Evolutionary conservation across 2,797 vertebrate genomes (phyloP).

Genomic region (Ptychobarbus kaznakovi): DNA sequence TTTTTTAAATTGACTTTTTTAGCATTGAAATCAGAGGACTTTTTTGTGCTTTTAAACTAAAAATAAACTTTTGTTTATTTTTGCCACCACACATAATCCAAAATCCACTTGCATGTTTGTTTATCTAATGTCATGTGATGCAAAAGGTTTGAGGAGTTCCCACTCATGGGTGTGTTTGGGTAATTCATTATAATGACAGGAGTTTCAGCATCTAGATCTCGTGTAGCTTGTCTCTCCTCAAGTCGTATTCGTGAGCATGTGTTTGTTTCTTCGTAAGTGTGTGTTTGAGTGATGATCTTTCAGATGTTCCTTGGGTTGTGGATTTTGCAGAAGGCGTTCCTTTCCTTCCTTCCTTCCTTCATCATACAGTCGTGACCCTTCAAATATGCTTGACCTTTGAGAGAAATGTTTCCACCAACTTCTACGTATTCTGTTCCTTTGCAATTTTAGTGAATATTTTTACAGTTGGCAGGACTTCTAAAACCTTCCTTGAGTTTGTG

Average conservation of each 20-base stretch:
- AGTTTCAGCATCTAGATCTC: neutral
- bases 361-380: conserved; percentile 3
- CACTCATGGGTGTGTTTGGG: conserved; percentile 5
- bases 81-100: neutral
- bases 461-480: neutral
- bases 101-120: neutral
- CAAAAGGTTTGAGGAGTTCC: neutral
- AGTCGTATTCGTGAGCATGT: conserved; percentile 47
- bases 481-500: neutral
- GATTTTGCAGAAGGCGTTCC: conserved; percentile 32
- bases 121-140: neutral
- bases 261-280: conserved; percentile 14
- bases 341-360: conserved; percentile 20
- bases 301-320: conserved; percentile 56
- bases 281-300: conserved; percentile 59
- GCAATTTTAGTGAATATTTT: neutral
- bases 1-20: too few species aligned
- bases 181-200: neutral
- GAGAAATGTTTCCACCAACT: neutral
- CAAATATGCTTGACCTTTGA: conserved; percentile 38
- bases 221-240: conserved; percentile 5
- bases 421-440: neutral
- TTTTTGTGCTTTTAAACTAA: too few species aligned
- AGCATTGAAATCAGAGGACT: too few species aligned
- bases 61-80: neutral